These are phyloP conservation scores for Caenorhabditis uteleia DNA, from an alignment of 2,888 invertebrate species.

Conservation along the genomic window DNA sequence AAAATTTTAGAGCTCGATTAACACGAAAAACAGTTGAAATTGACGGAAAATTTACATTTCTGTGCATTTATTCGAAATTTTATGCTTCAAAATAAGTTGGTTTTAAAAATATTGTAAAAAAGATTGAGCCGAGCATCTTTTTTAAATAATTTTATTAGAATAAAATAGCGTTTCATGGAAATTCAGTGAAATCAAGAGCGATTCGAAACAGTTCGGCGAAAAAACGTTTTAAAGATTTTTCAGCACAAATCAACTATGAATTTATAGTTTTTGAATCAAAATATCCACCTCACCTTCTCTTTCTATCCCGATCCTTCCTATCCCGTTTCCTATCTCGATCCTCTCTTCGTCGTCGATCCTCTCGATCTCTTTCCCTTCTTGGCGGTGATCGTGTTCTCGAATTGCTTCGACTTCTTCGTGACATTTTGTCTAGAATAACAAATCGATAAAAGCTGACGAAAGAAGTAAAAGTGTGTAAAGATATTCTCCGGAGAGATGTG, in stretches of 20 bases:
- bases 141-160: too few relatives aligned
- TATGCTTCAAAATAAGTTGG: too few relatives aligned
- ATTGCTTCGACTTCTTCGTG: slow-evolving; percentile 15
- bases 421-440: slow-evolving; percentile 11
- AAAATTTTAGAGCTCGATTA: too few relatives aligned
- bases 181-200: not conserved
- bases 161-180: too few relatives aligned
- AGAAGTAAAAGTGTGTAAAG: not conserved
- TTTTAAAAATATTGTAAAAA: too few relatives aligned
- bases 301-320: slow-evolving; percentile 18
- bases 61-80: too few relatives aligned
- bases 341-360: slow-evolving; percentile 28
- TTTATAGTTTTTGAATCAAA: too few relatives aligned
- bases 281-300: slow-evolving; percentile 3
- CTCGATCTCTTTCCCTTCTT: slow-evolving; percentile 23
- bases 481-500: not conserved
- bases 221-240: not conserved
- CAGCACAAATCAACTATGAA: not conserved
- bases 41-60: too few relatives aligned
- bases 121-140: too few relatives aligned
- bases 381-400: slow-evolving; percentile 9
- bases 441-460: not conserved
- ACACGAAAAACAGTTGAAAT: too few relatives aligned
- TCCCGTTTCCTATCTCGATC: slow-evolving; percentile 26
- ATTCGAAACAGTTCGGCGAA: not conserved